These are phyloP conservation scores for Coregonus ussuriensis DNA, from an alignment of 2,797 vertebrate genomes.

Conservation along the genomic window DNA sequence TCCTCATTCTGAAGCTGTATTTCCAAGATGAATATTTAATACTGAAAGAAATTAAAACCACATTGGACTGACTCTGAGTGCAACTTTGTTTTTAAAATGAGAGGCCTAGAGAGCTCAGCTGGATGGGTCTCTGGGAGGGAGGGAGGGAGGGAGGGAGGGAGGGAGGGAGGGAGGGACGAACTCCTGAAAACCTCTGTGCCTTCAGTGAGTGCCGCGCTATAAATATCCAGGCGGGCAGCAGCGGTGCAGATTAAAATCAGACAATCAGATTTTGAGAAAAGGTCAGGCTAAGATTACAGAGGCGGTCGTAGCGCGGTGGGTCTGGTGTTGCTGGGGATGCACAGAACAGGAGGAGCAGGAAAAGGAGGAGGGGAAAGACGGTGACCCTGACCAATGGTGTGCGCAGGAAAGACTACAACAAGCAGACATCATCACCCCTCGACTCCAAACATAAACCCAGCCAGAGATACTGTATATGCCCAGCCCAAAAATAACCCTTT, in stretches of 20 bases:
- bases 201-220: conserved; percentile 47
- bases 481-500: neutral
- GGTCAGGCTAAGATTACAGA: conserved; percentile 50
- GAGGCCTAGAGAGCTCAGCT: conserved; percentile 17
- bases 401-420: neutral
- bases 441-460: neutral
- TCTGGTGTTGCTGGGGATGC: neutral
- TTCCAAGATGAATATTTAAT: neutral
- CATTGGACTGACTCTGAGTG: neutral
- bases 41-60: neutral
- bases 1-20: neutral
- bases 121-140: conserved; percentile 20
- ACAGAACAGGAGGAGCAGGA: neutral
- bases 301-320: neutral
- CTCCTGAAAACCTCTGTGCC: conserved; percentile 15
- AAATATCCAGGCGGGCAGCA: conserved; percentile 46
- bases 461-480: neutral
- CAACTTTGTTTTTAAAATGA: neutral
- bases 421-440: neutral
- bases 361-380: neutral
- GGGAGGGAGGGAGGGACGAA: neutral
- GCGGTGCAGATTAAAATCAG: conserved; percentile 45
- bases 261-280: conserved; percentile 56
- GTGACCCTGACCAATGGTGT: neutral
- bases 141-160: neutral